Percentiles rank a stretch among this genome's conserved stretches.
Evolutionary conservation across 2,797 vertebrate genomes (phyloP).

Genomic region (Liparis tanakae): DNA sequence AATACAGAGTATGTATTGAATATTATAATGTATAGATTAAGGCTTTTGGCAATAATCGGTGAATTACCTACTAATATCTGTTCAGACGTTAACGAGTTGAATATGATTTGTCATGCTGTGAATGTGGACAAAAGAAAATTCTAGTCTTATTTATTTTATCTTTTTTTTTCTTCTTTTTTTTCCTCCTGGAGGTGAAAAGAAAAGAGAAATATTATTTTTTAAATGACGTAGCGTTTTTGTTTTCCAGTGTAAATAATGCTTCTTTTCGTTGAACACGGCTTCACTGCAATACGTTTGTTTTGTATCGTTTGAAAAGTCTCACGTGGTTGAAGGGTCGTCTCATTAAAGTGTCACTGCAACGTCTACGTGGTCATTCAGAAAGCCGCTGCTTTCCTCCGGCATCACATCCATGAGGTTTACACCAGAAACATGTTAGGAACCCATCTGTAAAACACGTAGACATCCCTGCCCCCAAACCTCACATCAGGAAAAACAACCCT

Average conservation of each 20-base stretch:
- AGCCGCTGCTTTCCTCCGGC: too few relatives aligned
- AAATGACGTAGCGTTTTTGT: constrained; percentile 69
- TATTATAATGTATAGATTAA: constrained; percentile 90
- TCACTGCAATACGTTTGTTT: constrained; percentile 77
- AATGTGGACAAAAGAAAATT: constrained; percentile 80
- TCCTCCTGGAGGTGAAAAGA: constrained; percentile 43
- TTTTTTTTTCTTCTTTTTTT: constrained; percentile 55
- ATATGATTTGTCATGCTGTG: constrained; percentile 84
- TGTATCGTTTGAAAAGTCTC: constrained; percentile 58
- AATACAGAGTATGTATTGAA: constrained; percentile 90
- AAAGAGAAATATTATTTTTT: constrained; percentile 22
- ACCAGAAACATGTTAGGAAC: too few relatives aligned
- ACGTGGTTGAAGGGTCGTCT: constrained; percentile 67
- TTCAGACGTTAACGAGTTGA: constrained; percentile 73
- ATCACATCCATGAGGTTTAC: too few relatives aligned
- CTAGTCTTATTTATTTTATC: constrained; percentile 86
- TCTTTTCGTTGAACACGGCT: constrained; percentile 78
- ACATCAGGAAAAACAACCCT: too few relatives aligned
- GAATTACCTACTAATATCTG: constrained; percentile 88
- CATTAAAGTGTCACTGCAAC: too few relatives aligned
- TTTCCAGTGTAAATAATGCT: constrained; percentile 85
- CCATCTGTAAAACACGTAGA: too few relatives aligned
- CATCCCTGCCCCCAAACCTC: too few relatives aligned
- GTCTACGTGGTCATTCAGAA: too few relatives aligned
- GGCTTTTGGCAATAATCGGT: constrained; percentile 98